A percentile compares a stretch with the other conserved stretches of the same genome.
phyloP scores from a whole-genome alignment of 2,888 invertebrate species.

The Pogonocherus hispidulus region DNA sequence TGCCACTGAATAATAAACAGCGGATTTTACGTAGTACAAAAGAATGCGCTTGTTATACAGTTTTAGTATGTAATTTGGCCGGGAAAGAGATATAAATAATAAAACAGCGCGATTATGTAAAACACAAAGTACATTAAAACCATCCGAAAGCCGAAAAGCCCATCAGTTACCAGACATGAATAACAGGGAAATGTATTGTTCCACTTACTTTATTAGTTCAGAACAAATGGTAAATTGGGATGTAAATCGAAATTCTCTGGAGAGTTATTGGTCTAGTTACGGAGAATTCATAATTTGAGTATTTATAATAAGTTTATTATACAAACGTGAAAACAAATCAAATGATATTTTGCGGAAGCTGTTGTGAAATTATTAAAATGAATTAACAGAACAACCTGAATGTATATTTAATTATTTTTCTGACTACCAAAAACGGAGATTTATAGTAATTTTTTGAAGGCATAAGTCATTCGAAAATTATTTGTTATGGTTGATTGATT shows the following conservation, averaged over 20 bases:
- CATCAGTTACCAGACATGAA: constrained; percentile 4
- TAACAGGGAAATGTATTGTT: constrained; percentile 4
- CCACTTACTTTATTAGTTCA: not conserved
- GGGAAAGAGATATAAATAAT: constrained; percentile 4
- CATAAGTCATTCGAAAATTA: too few relatives aligned
- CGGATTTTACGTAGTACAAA: not conserved
- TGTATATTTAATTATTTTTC: too few relatives aligned
- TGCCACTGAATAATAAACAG: not conserved
- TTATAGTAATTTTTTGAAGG: too few relatives aligned
- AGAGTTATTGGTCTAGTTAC: not conserved
- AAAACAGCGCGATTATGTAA: constrained; percentile 3
- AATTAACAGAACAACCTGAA: too few relatives aligned
- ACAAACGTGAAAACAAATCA: too few relatives aligned
- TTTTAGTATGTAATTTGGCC: constrained; percentile 6
- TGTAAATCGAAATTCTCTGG: not conserved
- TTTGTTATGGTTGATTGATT: too few relatives aligned
- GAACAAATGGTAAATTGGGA: not conserved
- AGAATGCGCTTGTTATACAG: not conserved
- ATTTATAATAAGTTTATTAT: not conserved
- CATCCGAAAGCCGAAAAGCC: constrained; percentile 1
- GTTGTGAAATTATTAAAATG: too few relatives aligned
- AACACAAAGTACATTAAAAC: constrained; percentile 4
- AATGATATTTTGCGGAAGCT: too few relatives aligned
- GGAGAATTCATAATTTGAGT: not conserved
- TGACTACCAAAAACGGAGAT: too few relatives aligned